These are phyloP conservation scores for Phortica variegata DNA, from an alignment of 1,140 invertebrate genomes.

Conservation along the genomic window DNA sequence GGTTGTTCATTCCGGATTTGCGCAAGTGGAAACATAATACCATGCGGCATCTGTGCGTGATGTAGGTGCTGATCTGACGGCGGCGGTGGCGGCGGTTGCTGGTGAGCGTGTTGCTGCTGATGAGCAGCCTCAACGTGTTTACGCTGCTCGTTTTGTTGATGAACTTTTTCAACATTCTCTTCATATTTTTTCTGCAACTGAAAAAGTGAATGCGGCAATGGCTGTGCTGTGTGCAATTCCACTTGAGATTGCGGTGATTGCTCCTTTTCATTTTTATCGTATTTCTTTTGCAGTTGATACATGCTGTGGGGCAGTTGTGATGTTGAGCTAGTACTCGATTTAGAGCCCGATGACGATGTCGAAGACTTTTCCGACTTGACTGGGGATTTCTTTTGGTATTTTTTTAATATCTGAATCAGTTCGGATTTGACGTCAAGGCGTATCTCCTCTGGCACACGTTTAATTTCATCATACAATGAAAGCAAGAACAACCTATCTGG, in stretches of 20 bases:
- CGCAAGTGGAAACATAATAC: constrained; percentile 50
- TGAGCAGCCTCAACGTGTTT: constrained; percentile 41
- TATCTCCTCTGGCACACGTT: constrained; percentile 49
- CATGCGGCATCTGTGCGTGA: constrained; percentile 50
- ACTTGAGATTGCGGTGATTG: constrained; percentile 46
- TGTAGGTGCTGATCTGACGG: constrained; percentile 48
- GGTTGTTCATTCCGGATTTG: constrained; percentile 46
- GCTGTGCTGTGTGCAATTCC: constrained; percentile 42
- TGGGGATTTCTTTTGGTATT: constrained; percentile 47
- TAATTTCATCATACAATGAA: constrained; percentile 50
- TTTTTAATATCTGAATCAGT: constrained; percentile 52
- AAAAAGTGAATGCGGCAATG: constrained; percentile 37
- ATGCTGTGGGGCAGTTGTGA: constrained; percentile 45
- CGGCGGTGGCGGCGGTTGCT: constrained; percentile 48
- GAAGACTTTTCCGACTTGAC: constrained; percentile 46
- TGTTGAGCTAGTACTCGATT: constrained; percentile 29
- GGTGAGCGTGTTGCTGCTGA: constrained; percentile 41
- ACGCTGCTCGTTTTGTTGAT: constrained; percentile 42
- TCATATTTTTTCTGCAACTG: constrained; percentile 53
- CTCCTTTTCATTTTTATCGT: constrained; percentile 49
- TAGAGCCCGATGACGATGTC: constrained; percentile 28
- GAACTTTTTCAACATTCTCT: constrained; percentile 37
- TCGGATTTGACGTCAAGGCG: constrained; percentile 49
- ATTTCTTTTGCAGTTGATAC: constrained; percentile 53
- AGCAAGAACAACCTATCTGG: constrained; percentile 47